Conservation (phyloP, 1,140 invertebrate genomes). For the Ericerus pela region DNA sequence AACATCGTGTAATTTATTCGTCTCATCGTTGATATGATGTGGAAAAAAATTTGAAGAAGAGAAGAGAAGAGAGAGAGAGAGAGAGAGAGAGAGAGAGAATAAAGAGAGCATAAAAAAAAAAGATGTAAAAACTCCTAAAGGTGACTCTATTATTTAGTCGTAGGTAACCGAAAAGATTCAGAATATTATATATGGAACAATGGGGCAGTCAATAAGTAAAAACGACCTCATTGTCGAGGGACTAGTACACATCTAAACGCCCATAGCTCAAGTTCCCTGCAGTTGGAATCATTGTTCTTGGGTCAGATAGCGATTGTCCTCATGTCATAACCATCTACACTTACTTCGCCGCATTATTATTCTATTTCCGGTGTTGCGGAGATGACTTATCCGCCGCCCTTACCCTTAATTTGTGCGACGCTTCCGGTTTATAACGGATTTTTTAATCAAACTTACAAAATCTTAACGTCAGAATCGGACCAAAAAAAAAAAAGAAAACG, state of each 20-base stretch:
- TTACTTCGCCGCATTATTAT: constrained; percentile 4
- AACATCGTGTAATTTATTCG: too few relatives aligned
- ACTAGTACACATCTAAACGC: neutral
- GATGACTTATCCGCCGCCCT: constrained; percentile 4
- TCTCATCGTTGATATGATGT: too few relatives aligned
- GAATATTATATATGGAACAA: too few relatives aligned
- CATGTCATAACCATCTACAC: constrained; percentile 9
- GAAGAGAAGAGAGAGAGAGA: too few relatives aligned
- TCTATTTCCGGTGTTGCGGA: neutral
- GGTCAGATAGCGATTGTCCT: constrained; percentile 8
- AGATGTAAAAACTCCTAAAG: too few relatives aligned
- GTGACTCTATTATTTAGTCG: too few relatives aligned
- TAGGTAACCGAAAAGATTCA: too few relatives aligned
- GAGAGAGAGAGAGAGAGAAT: too few relatives aligned
- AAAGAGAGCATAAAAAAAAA: too few relatives aligned
- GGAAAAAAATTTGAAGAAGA: too few relatives aligned
- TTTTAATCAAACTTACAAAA: constrained; percentile 10
- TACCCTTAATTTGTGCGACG: constrained; percentile 1
- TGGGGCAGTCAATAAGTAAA: neutral
- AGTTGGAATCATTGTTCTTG: constrained; percentile 7
- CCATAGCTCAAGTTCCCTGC: constrained; percentile 4
- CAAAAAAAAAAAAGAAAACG: too few relatives aligned
- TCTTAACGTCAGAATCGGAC: too few relatives aligned
- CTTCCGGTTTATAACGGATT: constrained; percentile 8
- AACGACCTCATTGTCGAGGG: constrained; percentile 1